phyloP scores from a whole-genome alignment of 2,888 invertebrate genomes.

The Chydorus sphaericus region DNA sequence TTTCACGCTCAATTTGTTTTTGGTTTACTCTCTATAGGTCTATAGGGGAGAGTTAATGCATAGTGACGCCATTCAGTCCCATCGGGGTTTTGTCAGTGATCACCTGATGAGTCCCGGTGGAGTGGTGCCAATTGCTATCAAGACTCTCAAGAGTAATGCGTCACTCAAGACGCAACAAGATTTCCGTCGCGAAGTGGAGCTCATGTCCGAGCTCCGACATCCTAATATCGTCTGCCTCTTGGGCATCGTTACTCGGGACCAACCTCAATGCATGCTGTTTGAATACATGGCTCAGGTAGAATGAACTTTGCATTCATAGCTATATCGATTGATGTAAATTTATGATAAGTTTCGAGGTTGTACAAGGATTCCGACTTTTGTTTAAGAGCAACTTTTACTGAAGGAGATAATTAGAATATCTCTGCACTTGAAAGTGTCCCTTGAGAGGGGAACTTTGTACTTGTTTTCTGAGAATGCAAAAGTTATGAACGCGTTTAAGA shows the following conservation, averaged over 20 bases:
- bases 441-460: no score
- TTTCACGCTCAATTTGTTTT: conserved; percentile 16
- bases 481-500: no score
- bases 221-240: conserved; percentile 64
- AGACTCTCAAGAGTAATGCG: conserved; percentile 85
- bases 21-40: conserved; percentile 53
- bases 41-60: conserved; percentile 75
- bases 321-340: no score
- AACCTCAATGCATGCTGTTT: conserved; percentile 89
- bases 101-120: conserved; percentile 32
- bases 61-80: conserved; percentile 21
- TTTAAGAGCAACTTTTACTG: no score
- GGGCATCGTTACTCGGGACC: conserved; percentile 75
- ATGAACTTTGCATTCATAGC: no score
- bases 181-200: conserved; percentile 82
- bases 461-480: no score
- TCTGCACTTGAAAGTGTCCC: no score
- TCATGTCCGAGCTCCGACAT: conserved; percentile 86
- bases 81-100: conserved; percentile 25
- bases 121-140: conserved; percentile 70
- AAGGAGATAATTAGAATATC: no score
- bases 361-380: no score
- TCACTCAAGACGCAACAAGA: conserved; percentile 80
- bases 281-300: conserved; percentile 76
- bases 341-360: no score